Conservation (phyloP, 2,888 invertebrate species). For the Steromphala cineraria region DNA sequence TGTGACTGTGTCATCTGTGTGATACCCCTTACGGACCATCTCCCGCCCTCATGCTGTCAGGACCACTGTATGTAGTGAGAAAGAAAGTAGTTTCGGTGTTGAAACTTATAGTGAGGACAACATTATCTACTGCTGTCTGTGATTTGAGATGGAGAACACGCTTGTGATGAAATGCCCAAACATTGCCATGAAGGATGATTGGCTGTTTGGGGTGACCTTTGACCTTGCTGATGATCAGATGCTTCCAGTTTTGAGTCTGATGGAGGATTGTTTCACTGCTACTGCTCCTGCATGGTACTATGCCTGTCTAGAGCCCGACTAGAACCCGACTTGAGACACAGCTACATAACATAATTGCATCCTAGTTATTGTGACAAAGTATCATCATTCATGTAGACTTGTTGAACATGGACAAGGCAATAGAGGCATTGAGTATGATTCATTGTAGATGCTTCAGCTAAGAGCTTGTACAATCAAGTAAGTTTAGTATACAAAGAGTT, state of each 20-base stretch:
- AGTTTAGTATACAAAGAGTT: too few species aligned
- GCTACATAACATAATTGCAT: too few species aligned
- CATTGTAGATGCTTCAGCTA: too few species aligned
- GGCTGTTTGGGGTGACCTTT: not conserved
- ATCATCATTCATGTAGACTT: too few species aligned
- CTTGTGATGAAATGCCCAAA: not conserved
- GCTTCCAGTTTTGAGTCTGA: not conserved
- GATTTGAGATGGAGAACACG: not conserved
- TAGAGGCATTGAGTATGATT: too few species aligned
- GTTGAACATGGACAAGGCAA: too few species aligned
- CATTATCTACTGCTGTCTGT: conserved; percentile 12
- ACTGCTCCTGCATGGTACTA: not conserved
- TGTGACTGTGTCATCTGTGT: not conserved
- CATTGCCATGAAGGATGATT: conserved; percentile 1
- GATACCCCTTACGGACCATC: not conserved
- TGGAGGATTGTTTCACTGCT: not conserved
- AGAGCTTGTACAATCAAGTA: too few species aligned
- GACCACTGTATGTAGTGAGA: not conserved
- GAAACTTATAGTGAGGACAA: conserved; percentile 11
- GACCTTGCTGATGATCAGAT: not conserved
- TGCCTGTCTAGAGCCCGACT: too few species aligned
- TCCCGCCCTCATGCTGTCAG: not conserved
- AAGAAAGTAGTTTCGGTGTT: conserved; percentile 12
- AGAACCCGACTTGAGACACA: too few species aligned
- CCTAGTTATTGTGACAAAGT: too few species aligned